Conservation (phyloP, 2,113 vertebrate genomes). For the Melanerpes aurifrons region DNA sequence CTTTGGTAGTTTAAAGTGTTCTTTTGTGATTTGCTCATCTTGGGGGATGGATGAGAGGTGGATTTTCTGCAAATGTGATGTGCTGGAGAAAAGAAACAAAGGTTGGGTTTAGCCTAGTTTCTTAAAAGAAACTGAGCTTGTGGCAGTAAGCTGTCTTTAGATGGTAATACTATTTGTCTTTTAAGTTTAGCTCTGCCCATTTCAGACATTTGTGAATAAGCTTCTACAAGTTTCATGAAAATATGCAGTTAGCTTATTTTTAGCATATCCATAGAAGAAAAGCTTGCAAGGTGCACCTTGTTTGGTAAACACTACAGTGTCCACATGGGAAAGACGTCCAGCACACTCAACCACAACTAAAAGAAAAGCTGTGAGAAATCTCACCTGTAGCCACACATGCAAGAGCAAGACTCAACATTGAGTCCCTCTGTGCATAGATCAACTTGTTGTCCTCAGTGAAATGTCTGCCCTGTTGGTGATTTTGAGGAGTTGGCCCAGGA, state of each 20-base stretch:
- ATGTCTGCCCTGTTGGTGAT: background rate
- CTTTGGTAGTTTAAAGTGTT: background rate
- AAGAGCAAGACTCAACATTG: rapidly evolving
- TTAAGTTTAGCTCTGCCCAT: background rate
- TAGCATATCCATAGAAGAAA: background rate
- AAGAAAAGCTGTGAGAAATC: background rate
- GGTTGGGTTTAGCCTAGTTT: background rate
- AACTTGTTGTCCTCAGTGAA: background rate
- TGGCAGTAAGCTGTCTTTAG: background rate
- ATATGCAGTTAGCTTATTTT: background rate
- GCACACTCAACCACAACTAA: background rate
- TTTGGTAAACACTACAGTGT: background rate
- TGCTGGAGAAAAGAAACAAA: background rate
- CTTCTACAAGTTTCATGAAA: background rate
- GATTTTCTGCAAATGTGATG: background rate
- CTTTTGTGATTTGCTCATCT: background rate
- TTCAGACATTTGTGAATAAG: background rate
- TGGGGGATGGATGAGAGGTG: background rate
- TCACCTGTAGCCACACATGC: background rate
- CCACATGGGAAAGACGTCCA: background rate
- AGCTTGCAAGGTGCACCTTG: background rate
- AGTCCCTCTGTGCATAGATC: background rate
- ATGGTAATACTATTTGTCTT: background rate
- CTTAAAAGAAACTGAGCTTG: background rate
- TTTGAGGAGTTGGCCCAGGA: background rate